Conservation (phyloP, 1,140 invertebrate genomes). For the Pollicipes pollicipes region DNA sequence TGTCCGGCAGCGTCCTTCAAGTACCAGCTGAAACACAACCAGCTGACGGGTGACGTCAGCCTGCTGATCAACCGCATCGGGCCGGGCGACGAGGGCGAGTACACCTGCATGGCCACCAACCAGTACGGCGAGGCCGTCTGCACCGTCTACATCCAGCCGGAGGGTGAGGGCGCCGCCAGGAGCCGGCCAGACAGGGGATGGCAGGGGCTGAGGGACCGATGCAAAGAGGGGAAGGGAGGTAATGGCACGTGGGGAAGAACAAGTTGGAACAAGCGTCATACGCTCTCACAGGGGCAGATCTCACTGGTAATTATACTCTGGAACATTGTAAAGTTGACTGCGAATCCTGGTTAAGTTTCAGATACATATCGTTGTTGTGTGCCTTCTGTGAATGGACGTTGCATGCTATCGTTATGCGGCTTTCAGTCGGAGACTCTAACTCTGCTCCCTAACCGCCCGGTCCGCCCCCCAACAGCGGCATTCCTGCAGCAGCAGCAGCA, state of each 20-base stretch:
- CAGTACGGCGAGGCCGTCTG: constrained; percentile 84
- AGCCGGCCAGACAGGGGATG: neutral
- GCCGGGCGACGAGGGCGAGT: constrained; percentile 86
- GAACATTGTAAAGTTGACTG: no score
- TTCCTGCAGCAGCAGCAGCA: constrained; percentile 28
- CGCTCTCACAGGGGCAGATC: no score
- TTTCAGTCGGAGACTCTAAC: no score
- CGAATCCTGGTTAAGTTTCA: no score
- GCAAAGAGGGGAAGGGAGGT: no score
- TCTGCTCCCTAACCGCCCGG: no score
- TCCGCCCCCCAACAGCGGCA: constrained; percentile 13
- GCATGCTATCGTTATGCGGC: no score
- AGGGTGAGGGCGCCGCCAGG: constrained; percentile 40
- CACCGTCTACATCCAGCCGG: constrained; percentile 86
- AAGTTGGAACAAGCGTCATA: no score
- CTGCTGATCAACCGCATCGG: constrained; percentile 77
- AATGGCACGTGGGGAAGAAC: no score
- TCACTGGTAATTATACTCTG: no score
- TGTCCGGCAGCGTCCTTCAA: neutral
- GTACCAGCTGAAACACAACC: constrained; percentile 61
- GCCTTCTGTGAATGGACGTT: no score
- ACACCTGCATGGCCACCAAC: constrained; percentile 82
- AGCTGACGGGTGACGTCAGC: constrained; percentile 63
- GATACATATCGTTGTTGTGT: no score
- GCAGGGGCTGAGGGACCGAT: constrained; percentile 1